Evolutionary conservation across 2,113 vertebrate species (phyloP), one percentile per base, ranked within the genome.

Genomic region (Gambusia affinis): DNA sequence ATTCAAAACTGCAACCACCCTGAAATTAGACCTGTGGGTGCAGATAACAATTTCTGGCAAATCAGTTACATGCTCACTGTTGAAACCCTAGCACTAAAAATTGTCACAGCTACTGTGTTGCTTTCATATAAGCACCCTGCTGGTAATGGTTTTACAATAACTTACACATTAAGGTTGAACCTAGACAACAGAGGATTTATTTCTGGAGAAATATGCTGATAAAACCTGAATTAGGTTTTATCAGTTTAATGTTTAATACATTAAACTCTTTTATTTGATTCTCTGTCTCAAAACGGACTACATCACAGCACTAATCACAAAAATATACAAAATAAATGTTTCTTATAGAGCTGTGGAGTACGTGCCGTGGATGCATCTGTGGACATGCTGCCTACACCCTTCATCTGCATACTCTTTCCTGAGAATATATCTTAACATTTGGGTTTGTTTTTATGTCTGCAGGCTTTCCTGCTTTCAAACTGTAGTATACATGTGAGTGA

Each of bases 371-470:
- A 39, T 64, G 39, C 63, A 71, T 79, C 42, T 76, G 57, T 62
- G 65, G 27, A 78, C 22, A 27, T 61, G 64, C 69, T 83, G 61
- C 35, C 64, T 81, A 68, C 63, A 17, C 62, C 39, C 42, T 70
- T 61, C 35, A 33, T 35, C 27, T 22, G 64, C 64, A 69, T 33
- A 29, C 31, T 54, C 28, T 68, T 44, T 70, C 67, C 74, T 24
- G 8, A 64, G 70, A 64, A 28, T 64, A 14, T 64, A 0, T 74
- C 72, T 75, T 33, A n/a, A n/a, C 37, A 22, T 73, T 70, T 72
- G 39, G n/a, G 30, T 67, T 64, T 83, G 64, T 84, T 71, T 73
- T 24, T 73, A 47, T 65, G 37, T 82, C 67, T 81, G 29, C 64
- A 64, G 67, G 62, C 60, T n/a, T 85, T 60, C 87, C 76, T 72